Base-by-base conservation (phyloP, 2,113 vertebrate genomes). In the Periophthalmus modestus region DNA sequence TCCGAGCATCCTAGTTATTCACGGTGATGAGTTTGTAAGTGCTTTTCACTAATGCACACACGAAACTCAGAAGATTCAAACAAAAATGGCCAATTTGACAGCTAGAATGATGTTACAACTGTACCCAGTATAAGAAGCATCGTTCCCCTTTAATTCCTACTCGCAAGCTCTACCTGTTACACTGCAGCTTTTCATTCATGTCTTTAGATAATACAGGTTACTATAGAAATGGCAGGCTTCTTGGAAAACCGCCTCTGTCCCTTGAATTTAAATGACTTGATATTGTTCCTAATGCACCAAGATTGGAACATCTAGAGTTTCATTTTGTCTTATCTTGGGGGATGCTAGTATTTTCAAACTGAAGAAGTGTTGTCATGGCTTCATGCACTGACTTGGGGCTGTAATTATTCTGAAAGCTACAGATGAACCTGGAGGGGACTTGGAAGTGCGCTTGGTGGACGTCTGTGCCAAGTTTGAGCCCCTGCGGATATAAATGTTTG, bases 251-350 rank as follows among this genome's bases (percentile, higher is more conserved):
- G 23, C 24, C 52, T 57, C 5, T 19, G 81, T 75, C 75, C 80
- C 87, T 92, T 88, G 85, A 91, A 92, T 92, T 89, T 88, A 91
- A 93, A 92, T 87, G 63, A 82, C 67, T 86, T 77, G 81, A 88
- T 90, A 90, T 82, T 85, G 86, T 83, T 91, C 86, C 90, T 90
- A 90, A 90, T 92, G 81, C 72, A 74, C 65, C 66, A 72, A 85
- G 73, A 89, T 77, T 73, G 71, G 78, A 69, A 79, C 81, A 85
- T 83, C 73, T 77, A 28, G 80, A 72, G 73, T 81, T 77, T 21
- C 73, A 66, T 68, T 86, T 88, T 85, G 79, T 87, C 78, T 83
- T 63, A 78, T 88, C 81, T 82, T 72, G 69, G 65, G 66, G 43
- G 52, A 84, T 66, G 69, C 80, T 81, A 85, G 82, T 59, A 70